phyloP scores from a whole-genome alignment of 92 coral and sea anemone species.

The Virgularia gustaviana region DNA sequence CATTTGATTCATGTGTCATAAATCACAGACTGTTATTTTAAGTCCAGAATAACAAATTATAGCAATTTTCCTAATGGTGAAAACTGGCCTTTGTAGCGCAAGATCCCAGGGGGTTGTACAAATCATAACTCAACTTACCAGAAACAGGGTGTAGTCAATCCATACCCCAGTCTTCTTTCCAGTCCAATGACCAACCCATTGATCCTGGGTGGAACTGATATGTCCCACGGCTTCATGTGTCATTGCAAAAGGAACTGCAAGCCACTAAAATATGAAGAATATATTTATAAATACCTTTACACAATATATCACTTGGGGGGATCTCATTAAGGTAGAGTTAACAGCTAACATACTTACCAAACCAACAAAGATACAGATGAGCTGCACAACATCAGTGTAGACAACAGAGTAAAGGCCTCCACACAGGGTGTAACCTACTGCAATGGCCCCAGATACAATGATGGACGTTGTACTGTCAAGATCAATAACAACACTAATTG shows the following conservation, averaged over 20 bases:
- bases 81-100: no score
- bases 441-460: constrained; percentile 47
- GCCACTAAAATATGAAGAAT: constrained; percentile 57
- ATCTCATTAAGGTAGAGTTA: not conserved
- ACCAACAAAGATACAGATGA: constrained; percentile 48
- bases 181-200: constrained; percentile 30
- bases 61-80: no score
- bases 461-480: constrained; percentile 40
- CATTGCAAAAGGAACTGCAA: constrained; percentile 83
- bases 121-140: constrained; percentile 31
- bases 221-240: constrained; percentile 49
- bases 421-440: constrained; percentile 46
- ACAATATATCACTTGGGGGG: no score
- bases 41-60: no score
- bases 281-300: no score
- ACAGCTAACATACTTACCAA: constrained; percentile 32
- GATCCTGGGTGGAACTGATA: constrained; percentile 6
- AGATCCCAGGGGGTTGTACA: no score
- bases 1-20: no score
- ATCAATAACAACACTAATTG: constrained; percentile 47
- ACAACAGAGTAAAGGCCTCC: constrained; percentile 56
- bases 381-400: constrained; percentile 48
- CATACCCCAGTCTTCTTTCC: constrained; percentile 18
- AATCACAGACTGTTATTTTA: no score
- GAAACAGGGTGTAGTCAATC: constrained; percentile 27